Conservation (phyloP, 2,113 vertebrate species). For the Athene noctua region DNA sequence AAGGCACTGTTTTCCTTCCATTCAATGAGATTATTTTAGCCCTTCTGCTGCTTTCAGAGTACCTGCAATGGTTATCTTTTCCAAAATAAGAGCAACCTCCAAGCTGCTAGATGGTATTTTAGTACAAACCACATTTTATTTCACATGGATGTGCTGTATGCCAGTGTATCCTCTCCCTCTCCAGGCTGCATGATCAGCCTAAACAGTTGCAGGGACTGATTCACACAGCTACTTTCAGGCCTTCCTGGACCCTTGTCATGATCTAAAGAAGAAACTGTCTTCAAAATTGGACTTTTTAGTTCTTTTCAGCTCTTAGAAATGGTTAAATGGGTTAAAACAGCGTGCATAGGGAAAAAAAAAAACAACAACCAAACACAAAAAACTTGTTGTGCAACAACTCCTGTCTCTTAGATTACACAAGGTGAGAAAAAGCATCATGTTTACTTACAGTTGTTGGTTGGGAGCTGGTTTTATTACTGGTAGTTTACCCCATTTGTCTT, state of each 20-base stretch:
- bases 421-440: accelerated
- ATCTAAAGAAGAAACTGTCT: not conserved
- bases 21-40: not conserved
- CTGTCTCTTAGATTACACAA: not conserved
- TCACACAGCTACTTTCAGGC: not conserved
- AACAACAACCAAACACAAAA: not conserved
- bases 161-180: not conserved
- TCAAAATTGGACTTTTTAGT: not conserved
- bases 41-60: not conserved
- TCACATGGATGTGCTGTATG: not conserved
- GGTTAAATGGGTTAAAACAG: not conserved
- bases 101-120: not conserved
- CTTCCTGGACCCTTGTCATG: not conserved
- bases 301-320: not conserved
- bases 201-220: not conserved
- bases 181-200: not conserved
- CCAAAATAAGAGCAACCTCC: not conserved
- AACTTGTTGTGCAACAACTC: not conserved
- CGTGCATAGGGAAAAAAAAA: not conserved
- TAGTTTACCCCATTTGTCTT: accelerated
- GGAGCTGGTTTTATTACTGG: not conserved
- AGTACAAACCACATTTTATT: not conserved
- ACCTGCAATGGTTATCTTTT: not conserved
- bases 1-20: not conserved
- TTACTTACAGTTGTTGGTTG: not conserved